Conservation (phyloP, 2,888 invertebrate species). For the Brachyptera risi region DNA sequence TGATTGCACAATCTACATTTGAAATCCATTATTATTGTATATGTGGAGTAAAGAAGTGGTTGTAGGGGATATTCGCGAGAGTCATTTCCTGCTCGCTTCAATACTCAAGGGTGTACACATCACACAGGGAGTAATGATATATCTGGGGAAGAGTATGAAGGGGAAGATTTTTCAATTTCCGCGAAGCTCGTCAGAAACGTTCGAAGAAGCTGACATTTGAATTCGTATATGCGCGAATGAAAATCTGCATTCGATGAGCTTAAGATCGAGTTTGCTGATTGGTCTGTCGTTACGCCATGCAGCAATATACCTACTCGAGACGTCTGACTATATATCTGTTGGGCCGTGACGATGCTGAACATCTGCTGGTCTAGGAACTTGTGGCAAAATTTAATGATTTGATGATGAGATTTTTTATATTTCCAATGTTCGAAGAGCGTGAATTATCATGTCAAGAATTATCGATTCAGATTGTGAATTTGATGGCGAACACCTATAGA, state of each 20-base stretch:
- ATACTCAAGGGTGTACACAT: constrained; percentile 5
- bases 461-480: too few relatives aligned
- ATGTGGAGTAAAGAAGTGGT: not conserved
- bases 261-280: constrained; percentile 27
- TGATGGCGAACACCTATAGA: too few relatives aligned
- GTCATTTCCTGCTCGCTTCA: constrained; percentile 17
- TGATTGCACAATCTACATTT: constrained; percentile 17
- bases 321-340: not conserved
- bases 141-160: constrained; percentile 12
- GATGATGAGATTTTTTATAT: too few relatives aligned
- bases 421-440: too few relatives aligned
- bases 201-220: constrained; percentile 4
- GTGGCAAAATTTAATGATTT: too few relatives aligned
- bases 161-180: constrained; percentile 30
- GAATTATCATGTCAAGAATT: too few relatives aligned
- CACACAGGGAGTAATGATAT: constrained; percentile 14
- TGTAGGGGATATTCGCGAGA: not conserved
- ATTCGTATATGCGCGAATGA: not conserved
- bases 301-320: not conserved
- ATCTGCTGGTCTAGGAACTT: too few relatives aligned
- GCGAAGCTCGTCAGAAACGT: constrained; percentile 12
- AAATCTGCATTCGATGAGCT: constrained; percentile 28
- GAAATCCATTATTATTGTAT: constrained; percentile 16
- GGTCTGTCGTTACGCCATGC: not conserved
- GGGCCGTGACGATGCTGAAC: too few relatives aligned